Percentiles rank a stretch among this genome's conserved stretches.
Conservation (phyloP, 92 coral and sea anemone genomes). For the Virgularia gustaviana region DNA sequence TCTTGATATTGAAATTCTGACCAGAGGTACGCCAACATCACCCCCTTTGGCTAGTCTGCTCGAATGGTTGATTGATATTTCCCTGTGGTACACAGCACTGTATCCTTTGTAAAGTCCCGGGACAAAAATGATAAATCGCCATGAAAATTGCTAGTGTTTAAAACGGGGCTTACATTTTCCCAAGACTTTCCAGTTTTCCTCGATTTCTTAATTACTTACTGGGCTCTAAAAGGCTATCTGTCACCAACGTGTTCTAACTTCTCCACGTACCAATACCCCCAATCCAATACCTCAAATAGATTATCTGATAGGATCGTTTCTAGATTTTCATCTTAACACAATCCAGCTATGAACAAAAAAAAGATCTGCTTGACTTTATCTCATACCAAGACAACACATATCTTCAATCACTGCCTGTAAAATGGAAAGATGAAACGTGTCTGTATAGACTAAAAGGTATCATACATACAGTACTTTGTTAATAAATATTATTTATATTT, state of each 20-base stretch:
- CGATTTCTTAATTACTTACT: no score
- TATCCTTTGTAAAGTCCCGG: slow-evolving; percentile 32
- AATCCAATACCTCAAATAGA: no score
- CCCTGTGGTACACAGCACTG: slow-evolving; percentile 28
- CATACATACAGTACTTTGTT: no score
- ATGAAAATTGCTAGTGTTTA: no score
- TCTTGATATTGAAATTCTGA: slow-evolving; percentile 15
- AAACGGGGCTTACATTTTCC: no score
- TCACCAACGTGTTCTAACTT: no score
- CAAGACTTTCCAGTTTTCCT: no score
- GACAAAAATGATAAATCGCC: no score
- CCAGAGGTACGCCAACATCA: slow-evolving; percentile 15
- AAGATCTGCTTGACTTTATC: slow-evolving; percentile 22
- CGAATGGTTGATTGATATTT: slow-evolving; percentile 18
- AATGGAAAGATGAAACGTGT: slow-evolving; percentile 37
- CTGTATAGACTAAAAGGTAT: slow-evolving; percentile 24
- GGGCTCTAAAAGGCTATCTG: no score
- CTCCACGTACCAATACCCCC: no score
- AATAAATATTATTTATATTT: not conserved
- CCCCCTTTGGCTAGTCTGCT: slow-evolving; percentile 11
- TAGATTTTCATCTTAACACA: not conserved
- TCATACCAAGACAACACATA: slow-evolving; percentile 12
- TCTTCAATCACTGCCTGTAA: slow-evolving; percentile 11
- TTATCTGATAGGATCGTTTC: no score
- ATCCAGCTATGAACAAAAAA: slow-evolving; percentile 25